phyloP scores from a whole-genome alignment of 2,113 vertebrate genomes.

The Lasiurus borealis region DNA sequence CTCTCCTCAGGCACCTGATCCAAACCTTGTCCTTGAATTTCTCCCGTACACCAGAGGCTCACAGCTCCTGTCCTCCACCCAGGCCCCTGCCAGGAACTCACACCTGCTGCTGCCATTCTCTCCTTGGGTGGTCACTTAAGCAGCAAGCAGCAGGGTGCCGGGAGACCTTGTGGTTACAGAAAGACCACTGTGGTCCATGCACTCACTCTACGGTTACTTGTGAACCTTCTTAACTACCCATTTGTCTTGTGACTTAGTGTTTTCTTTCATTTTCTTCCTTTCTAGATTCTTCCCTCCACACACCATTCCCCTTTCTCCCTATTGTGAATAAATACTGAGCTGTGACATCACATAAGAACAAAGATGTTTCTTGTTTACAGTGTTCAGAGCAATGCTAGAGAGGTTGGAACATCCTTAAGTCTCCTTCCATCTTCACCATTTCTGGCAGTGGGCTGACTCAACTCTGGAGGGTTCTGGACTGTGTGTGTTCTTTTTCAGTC shows the following conservation, averaged over 20 bases:
- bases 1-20: background rate
- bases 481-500: background rate
- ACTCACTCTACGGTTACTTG: no score
- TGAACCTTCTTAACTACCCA: background rate
- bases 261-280: background rate
- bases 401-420: background rate
- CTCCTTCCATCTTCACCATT: background rate
- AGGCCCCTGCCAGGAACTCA: background rate
- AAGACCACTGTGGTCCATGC: rapidly evolving
- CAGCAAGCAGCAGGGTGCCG: rapidly evolving
- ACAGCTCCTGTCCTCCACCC: background rate
- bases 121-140: rapidly evolving
- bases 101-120: rapidly evolving
- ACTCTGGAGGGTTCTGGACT: background rate
- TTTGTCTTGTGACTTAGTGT: background rate
- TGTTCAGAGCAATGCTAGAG: background rate
- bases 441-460: background rate
- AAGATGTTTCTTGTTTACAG: background rate
- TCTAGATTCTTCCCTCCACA: background rate
- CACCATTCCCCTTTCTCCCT: background rate
- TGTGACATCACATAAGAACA: background rate
- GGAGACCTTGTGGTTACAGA: background rate
- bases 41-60: background rate
- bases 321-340: background rate
- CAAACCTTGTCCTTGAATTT: background rate